These are phyloP conservation scores for Lacanobia oleracea DNA, from an alignment of 2,888 invertebrate species.

Conservation along the genomic window DNA sequence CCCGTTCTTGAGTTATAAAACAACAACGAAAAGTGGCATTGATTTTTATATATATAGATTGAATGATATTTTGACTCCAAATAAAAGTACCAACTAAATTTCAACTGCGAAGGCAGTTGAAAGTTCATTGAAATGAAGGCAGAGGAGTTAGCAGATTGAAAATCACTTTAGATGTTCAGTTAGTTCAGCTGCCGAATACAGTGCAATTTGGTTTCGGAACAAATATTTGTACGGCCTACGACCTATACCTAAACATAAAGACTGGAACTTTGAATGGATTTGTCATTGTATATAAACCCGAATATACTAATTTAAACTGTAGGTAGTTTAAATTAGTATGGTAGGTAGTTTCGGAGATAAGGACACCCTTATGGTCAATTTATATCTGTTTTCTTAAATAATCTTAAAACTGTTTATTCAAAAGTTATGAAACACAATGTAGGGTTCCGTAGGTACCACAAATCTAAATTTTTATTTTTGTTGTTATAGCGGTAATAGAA, in stretches of 20 bases:
- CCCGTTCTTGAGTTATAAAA: too few species aligned
- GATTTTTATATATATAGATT: not conserved
- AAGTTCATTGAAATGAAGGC: conserved; percentile 21
- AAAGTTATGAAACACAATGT: too few species aligned
- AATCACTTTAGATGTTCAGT: conserved; percentile 32
- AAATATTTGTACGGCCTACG: conserved; percentile 30
- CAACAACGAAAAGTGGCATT: too few species aligned
- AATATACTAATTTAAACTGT: not conserved
- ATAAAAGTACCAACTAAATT: conserved; percentile 6
- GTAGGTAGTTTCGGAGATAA: too few species aligned
- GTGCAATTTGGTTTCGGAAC: conserved; percentile 38
- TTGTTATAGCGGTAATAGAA: too few species aligned
- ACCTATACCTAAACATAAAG: conserved; percentile 9
- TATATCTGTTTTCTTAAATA: too few species aligned
- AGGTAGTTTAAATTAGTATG: too few species aligned
- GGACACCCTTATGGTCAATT: too few species aligned
- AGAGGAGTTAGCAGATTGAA: conserved; percentile 2
- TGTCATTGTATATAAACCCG: not conserved
- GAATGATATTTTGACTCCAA: not conserved
- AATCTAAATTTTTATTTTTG: too few species aligned
- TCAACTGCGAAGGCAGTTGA: not conserved
- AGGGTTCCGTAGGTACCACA: too few species aligned
- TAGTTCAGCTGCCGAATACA: conserved; percentile 29
- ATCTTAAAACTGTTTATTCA: too few species aligned
- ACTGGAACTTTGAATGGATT: not conserved